Conservation (phyloP, 2,888 invertebrate genomes). For the Volucella inflata region DNA sequence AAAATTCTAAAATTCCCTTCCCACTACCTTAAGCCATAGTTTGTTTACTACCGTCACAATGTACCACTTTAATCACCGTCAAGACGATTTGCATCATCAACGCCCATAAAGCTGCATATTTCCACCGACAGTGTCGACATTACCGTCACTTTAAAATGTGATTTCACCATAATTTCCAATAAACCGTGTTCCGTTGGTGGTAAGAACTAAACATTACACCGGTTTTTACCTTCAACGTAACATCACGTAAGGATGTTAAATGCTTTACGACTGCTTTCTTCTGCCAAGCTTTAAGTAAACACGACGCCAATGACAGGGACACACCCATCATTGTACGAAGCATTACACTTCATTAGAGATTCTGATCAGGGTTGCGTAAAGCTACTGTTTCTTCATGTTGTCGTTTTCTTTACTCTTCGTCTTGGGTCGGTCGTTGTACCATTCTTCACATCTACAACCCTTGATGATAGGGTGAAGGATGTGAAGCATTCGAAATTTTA, state of each 20-base stretch:
- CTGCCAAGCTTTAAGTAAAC: constrained; percentile 18
- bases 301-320: constrained; percentile 20
- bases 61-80: no score
- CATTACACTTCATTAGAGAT: constrained; percentile 68
- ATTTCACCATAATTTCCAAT: constrained; percentile 44
- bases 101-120: constrained; percentile 30
- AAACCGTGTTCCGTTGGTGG: neutral
- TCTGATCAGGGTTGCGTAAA: constrained; percentile 53
- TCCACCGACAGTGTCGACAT: neutral
- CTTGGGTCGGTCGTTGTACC: neutral
- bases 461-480: constrained; percentile 48
- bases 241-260: constrained; percentile 65
- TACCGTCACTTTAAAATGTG: constrained; percentile 28
- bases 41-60: no score
- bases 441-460: neutral
- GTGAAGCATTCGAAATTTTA: constrained; percentile 55
- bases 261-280: constrained; percentile 54
- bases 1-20: no score
- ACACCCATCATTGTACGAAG: neutral
- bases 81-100: no score
- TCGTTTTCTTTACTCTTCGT: constrained; percentile 2
- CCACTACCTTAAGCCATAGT: no score
- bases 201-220: constrained; percentile 16
- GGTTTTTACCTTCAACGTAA: constrained; percentile 36
- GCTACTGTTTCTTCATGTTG: constrained; percentile 12